These are phyloP conservation scores for Aphyosemion australe DNA, from an alignment of 2,113 vertebrate genomes.

Conservation along the genomic window DNA sequence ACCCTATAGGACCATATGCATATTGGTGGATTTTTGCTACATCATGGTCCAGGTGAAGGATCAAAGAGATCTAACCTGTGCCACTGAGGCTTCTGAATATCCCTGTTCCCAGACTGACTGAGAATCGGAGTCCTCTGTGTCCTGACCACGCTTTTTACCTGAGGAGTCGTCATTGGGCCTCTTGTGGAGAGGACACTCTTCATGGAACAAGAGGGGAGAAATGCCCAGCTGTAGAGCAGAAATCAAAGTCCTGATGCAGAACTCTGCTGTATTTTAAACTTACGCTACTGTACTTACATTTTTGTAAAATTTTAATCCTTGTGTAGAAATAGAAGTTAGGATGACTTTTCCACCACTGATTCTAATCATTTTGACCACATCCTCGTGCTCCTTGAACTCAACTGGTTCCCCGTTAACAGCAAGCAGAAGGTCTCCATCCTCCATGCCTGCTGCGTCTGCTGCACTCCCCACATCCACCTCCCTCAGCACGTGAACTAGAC, in stretches of 20 bases:
- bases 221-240: slow-evolving; percentile 80
- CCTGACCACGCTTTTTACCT: slow-evolving; percentile 17
- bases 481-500: slow-evolving; percentile 85
- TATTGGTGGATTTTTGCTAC: too few species aligned
- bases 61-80: slow-evolving; percentile 71
- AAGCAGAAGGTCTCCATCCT: slow-evolving; percentile 87
- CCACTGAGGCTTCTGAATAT: slow-evolving; percentile 36
- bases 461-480: slow-evolving; percentile 88
- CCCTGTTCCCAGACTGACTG: slow-evolving; percentile 25
- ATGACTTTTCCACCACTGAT: slow-evolving; percentile 75
- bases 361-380: slow-evolving; percentile 83
- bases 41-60: not conserved
- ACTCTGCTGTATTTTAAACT: not conserved
- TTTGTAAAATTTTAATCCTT: slow-evolving; percentile 83
- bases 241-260: not conserved
- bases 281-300: slow-evolving; percentile 67
- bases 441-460: slow-evolving; percentile 87
- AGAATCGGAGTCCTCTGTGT: slow-evolving; percentile 69
- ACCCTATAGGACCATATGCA: too few species aligned
- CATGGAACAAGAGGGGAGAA: slow-evolving; percentile 86
- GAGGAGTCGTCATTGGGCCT: not conserved
- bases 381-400: slow-evolving; percentile 84
- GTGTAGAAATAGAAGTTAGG: slow-evolving; percentile 80
- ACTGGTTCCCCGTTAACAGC: slow-evolving; percentile 88
- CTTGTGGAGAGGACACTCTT: slow-evolving; percentile 44